A percentile compares a stretch with the other conserved stretches of the same genome.
Evolutionary conservation across 2,888 invertebrate genomes (phyloP).

Genomic region (Malachius bipustulatus): DNA sequence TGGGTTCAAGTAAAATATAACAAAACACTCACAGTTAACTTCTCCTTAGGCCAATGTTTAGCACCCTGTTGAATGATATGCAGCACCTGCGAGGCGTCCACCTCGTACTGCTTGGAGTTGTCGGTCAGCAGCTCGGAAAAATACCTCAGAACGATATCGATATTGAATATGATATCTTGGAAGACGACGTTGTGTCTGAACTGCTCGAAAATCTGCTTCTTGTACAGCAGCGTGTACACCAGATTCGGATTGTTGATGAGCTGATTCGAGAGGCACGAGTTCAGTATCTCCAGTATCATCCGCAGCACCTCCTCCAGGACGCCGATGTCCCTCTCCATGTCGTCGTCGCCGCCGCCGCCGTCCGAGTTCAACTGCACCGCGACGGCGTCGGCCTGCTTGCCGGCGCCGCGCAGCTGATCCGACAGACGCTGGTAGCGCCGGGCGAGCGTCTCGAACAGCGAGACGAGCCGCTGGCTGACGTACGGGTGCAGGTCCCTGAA

Average conservation of each 20-base stretch:
- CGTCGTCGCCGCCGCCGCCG: constrained; percentile 20
- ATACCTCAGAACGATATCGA: constrained; percentile 75
- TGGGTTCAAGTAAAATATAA: no score
- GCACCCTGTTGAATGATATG: constrained; percentile 83
- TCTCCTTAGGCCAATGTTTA: constrained; percentile 87
- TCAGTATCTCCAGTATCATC: constrained; percentile 94
- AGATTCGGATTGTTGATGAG: constrained; percentile 81
- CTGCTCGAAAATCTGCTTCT: constrained; percentile 76
- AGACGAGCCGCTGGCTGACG: constrained; percentile 88
- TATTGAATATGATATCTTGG: constrained; percentile 88
- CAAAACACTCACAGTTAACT: constrained; percentile 68
- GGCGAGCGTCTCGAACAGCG: constrained; percentile 80
- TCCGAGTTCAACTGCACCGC: constrained; percentile 23
- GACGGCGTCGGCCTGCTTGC: constrained; percentile 20
- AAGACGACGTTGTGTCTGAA: constrained; percentile 81
- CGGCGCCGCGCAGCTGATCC: constrained; percentile 21
- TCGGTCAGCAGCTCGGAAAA: constrained; percentile 53
- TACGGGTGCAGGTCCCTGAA: constrained; percentile 90
- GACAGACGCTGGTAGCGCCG: constrained; percentile 65
- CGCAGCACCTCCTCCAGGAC: constrained; percentile 92
- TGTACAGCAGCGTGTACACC: constrained; percentile 90
- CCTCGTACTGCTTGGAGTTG: constrained; percentile 46
- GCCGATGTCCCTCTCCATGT: constrained; percentile 69
- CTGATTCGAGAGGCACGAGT: constrained; percentile 85
- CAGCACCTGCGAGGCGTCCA: constrained; percentile 79